These are phyloP conservation scores for Synanthedon tipuliformis DNA, from an alignment of 2,888 invertebrate genomes.

Conservation along the genomic window DNA sequence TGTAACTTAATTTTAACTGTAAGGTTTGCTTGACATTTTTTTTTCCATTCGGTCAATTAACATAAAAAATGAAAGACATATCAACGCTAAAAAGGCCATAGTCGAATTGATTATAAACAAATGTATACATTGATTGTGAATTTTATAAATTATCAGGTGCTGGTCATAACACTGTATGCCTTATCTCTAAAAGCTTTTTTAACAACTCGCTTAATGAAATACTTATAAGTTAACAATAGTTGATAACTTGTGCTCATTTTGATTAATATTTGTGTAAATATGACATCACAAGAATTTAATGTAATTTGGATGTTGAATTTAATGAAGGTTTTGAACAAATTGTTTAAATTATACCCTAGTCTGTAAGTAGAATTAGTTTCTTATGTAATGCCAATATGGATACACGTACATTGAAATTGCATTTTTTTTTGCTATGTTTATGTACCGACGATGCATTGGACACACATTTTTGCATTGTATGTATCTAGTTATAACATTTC, in stretches of 20 bases:
- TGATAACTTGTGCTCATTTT: background rate
- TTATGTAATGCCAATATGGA: background rate
- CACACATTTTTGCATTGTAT: too few species aligned
- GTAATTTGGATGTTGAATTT: background rate
- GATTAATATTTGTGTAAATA: constrained; percentile 35
- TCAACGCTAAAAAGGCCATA: constrained; percentile 16
- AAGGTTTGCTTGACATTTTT: too few species aligned
- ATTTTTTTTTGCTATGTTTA: too few species aligned
- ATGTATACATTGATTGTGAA: constrained; percentile 25
- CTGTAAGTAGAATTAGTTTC: background rate
- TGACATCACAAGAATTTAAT: constrained; percentile 44
- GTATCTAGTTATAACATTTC: too few species aligned
- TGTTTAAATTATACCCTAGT: constrained; percentile 22
- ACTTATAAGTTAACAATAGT: background rate
- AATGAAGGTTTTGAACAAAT: constrained; percentile 39
- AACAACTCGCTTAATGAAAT: constrained; percentile 1
- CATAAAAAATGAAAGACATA: background rate
- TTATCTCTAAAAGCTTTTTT: constrained; percentile 9
- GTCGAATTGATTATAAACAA: constrained; percentile 5
- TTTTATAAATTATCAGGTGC: constrained; percentile 21
- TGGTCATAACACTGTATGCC: constrained; percentile 16
- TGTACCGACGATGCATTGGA: too few species aligned
- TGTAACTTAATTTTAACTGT: too few species aligned
- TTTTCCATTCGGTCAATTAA: background rate
- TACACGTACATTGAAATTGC: too few species aligned